Base-by-base conservation (phyloP, 2,888 invertebrate genomes). In the Xanthostigma xanthostigma region DNA sequence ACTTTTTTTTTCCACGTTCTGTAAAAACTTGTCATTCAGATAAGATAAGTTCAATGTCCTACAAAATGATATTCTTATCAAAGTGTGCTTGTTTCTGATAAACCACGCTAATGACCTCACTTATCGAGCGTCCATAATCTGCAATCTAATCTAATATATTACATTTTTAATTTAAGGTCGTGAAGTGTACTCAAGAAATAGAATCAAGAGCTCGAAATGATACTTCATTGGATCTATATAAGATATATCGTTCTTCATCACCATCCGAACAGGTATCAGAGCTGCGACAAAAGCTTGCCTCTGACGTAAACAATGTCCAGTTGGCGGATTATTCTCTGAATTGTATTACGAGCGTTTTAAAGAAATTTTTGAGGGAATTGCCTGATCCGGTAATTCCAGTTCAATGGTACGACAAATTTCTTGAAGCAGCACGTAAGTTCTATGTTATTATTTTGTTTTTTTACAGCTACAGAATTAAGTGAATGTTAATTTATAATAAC, bases 371-470 rank as follows among this genome's bases (percentile, higher is more conserved):
- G 40, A 64, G 81, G 43, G 84, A 86, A 61, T 65, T 86, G 53
- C 83, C 83, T 1, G 83, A 85, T 63, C 82, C 85, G 5, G 71
- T 86, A 46, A 81, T 86, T 55, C 85, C 84, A 27, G 79, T 82
- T 36, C 76, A 77, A 60, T 78, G 77, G 72, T 86, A 86, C 62
- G 79, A 81, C 56, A 71, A 71, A 55, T 84, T 85, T 62, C 70
- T 85, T 50, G 77, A 75, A 55, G 74, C 75, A 51, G 55, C 62
- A 49, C 63, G 62, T 61, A 58, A 59, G 61, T 61, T 36, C 38
- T 14, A 17, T n/a, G 2, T 44, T 11, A 13, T 44, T 14, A 17
- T n/a, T 2, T 44, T 11, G 2, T 44, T 42, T 13, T 42, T 17
- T 42, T 27, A 14, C n/a, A 14, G 42, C n/a, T 8, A 6, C n/a